phyloP scores from a whole-genome alignment of 2,113 vertebrate species.

The Periophthalmus modestus region DNA sequence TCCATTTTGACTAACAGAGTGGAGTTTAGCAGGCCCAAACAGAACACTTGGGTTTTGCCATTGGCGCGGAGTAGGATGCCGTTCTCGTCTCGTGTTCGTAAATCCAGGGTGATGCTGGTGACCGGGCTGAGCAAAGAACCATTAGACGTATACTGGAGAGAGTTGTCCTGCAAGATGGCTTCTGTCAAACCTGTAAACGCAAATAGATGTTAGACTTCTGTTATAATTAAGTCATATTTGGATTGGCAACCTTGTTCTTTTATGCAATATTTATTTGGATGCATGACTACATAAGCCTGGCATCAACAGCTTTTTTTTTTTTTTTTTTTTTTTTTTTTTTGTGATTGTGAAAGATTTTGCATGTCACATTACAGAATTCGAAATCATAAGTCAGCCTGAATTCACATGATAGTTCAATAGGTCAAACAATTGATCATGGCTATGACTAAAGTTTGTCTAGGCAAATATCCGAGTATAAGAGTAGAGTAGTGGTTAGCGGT shows the following conservation, averaged over 20 bases:
- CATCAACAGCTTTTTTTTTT: too few relatives aligned
- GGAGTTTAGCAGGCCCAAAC: slow-evolving; percentile 83
- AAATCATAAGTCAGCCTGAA: too few relatives aligned
- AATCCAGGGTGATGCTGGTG: slow-evolving; percentile 76
- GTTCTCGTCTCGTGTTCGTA: slow-evolving; percentile 85
- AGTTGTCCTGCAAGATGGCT: slow-evolving; percentile 80
- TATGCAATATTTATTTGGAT: too few relatives aligned
- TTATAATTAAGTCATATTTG: background rate
- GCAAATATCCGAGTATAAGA: too few relatives aligned
- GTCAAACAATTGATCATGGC: too few relatives aligned
- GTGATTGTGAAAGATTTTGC: too few relatives aligned
- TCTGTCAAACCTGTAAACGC: slow-evolving; percentile 83
- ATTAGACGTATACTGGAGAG: slow-evolving; percentile 78
- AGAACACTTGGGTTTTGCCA: slow-evolving; percentile 73
- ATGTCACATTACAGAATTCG: too few relatives aligned
- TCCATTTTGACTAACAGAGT: slow-evolving; percentile 79
- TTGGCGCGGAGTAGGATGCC: slow-evolving; percentile 79
- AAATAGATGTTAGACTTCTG: background rate
- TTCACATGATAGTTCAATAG: too few relatives aligned
- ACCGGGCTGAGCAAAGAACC: slow-evolving; percentile 70
- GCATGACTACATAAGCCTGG: too few relatives aligned
- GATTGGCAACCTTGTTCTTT: background rate
- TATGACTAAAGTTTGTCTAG: too few relatives aligned
- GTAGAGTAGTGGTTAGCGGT: too few relatives aligned
- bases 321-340: too few relatives aligned